Base-by-base conservation (phyloP, 1,140 invertebrate genomes). In the Drosophila ohnishii region DNA sequence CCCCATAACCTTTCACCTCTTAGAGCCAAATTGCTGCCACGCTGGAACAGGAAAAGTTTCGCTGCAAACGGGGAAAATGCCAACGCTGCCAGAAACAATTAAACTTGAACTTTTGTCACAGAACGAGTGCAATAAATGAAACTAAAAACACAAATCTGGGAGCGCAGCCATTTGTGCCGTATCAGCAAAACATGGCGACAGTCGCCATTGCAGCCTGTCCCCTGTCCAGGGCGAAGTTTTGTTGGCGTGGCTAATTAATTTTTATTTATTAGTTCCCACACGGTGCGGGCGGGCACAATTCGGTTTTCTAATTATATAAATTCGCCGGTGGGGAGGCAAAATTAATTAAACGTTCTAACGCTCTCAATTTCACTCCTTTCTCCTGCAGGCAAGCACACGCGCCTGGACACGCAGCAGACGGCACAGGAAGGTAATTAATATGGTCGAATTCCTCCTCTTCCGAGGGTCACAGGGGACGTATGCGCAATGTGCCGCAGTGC, bases 21-120 rank as follows among this genome's bases (percentile, higher is more conserved):
- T n/a, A n/a, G 37, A 4, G 45, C 51, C 69, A 77, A 59, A 60
- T 77, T 67, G 47, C 34, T 34, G 39, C 22, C 56, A 16, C 42
- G 19, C 37, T 50, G 42, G 14, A 66, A 61, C 56, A 62, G 48
- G 34, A 51, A 78, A 82, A 78, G 40, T 86, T 86, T 86, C 65
- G 55, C 47, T 56, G 58, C 59, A 34, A 59, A 57, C 47, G 51
- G 28, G 39, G 53, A 78, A 87, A 88, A 76, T 67, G 83, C 72
- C 63, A 88, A 69, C 84, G 72, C 65, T 71, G 84, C 67, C 78
- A 78, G 77, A 87, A 88, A 88, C 84, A 88, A 88, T 88, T 88
- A 89, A 84, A 88, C 77, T 88, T 88, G 77, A 88, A 89, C 80
- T 88, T 88, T 88, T 88, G 85, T 88, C 80, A 88, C 55, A 60